Conservation (phyloP, 2,888 invertebrate species). For the Drosophila colorata region DNA sequence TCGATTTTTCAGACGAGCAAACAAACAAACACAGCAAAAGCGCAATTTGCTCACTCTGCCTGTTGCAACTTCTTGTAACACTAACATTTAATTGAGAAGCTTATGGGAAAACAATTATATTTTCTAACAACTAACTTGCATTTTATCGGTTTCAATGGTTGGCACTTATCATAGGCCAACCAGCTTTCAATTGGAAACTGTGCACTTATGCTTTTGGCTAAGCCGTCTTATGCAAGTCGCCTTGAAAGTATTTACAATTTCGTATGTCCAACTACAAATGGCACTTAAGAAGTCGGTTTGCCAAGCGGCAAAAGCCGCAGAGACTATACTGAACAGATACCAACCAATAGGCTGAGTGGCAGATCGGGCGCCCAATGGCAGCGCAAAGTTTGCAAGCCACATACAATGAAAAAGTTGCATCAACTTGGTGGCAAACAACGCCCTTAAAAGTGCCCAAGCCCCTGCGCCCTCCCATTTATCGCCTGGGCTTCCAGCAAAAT, state of each 20-base stretch:
- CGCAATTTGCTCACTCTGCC: too few species aligned
- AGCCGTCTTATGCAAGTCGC: conserved; percentile 19
- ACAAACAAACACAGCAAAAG: too few species aligned
- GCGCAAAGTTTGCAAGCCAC: conserved; percentile 50
- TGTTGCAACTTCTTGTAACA: too few species aligned
- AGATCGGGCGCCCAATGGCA: conserved; percentile 11
- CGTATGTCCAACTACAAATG: conserved; percentile 46
- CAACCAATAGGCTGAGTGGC: conserved; percentile 44
- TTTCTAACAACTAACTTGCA: too few species aligned
- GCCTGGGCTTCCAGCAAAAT: conserved; percentile 10
- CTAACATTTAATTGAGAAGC: too few species aligned
- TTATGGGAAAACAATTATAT: neutral
- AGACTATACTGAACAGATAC: conserved; percentile 28
- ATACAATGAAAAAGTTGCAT: conserved; percentile 55
- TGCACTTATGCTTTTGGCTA: conserved; percentile 11
- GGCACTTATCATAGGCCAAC: too few species aligned
- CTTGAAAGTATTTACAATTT: conserved; percentile 45
- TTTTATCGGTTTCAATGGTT: too few species aligned
- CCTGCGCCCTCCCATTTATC: neutral
- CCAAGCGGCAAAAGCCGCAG: conserved; percentile 36
- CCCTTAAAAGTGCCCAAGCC: conserved; percentile 13
- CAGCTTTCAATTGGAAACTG: conserved; percentile 1
- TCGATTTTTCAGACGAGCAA: too few species aligned
- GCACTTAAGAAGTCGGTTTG: conserved; percentile 46
- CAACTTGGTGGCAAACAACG: conserved; percentile 40